Percentiles rank a stretch among this genome's conserved stretches.
These are phyloP conservation scores for Taxidea taxus DNA, from an alignment of 2,113 vertebrate genomes.

Conservation along the genomic window DNA sequence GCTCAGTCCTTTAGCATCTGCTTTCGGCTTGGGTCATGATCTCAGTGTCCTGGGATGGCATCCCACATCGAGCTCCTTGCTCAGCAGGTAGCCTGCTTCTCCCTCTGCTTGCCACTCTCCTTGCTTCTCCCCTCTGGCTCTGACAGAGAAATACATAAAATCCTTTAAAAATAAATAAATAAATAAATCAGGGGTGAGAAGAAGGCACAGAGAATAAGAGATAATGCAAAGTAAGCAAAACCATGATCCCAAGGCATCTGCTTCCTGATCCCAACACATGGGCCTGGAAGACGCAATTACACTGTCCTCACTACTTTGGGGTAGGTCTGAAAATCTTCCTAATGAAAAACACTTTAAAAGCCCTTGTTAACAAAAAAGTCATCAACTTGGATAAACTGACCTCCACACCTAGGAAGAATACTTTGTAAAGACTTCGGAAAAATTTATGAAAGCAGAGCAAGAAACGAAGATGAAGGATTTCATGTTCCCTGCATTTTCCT, in stretches of 20 bases:
- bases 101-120: not conserved
- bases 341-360: not conserved
- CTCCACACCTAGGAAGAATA: not conserved
- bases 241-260: not conserved
- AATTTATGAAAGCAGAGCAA: not conserved
- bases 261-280: rapidly evolving
- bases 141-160: not conserved
- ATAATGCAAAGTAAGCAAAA: not conserved
- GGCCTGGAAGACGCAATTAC: not conserved
- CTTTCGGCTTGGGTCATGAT: not conserved
- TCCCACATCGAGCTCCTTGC: not conserved
- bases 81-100: not conserved
- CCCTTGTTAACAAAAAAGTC: not conserved
- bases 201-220: not conserved
- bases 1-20: not conserved
- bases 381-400: not conserved
- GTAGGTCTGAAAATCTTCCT: not conserved
- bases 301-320: not conserved
- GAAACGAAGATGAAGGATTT: not conserved
- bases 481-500: not conserved
- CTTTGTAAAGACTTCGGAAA: not conserved
- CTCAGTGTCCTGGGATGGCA: not conserved
- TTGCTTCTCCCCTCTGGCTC: not conserved
- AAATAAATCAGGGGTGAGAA: not conserved
- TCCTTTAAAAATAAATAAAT: too few species aligned